These are phyloP conservation scores for Megalops atlanticus DNA, from an alignment of 2,113 vertebrate genomes.

Conservation along the genomic window DNA sequence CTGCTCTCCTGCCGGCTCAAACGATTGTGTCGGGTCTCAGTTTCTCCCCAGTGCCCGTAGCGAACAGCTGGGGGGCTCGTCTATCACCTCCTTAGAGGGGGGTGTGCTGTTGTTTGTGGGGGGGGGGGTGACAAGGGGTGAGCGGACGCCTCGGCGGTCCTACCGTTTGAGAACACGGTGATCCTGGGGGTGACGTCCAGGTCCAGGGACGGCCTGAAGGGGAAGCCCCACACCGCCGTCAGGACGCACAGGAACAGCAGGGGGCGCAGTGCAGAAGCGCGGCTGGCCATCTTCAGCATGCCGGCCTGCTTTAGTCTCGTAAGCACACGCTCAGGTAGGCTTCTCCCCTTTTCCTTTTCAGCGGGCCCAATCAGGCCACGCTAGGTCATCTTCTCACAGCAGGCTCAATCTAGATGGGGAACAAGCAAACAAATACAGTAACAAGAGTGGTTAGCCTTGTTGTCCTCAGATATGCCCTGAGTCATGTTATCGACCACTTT, in stretches of 20 bases:
- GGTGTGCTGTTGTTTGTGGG: no score
- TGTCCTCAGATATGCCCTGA: neutral
- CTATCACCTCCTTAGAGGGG: no score
- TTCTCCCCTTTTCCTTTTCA: neutral
- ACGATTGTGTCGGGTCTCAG: no score
- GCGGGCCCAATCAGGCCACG: no score
- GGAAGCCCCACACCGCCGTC: constrained; percentile 61
- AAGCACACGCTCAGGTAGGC: neutral
- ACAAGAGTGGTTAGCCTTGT: neutral
- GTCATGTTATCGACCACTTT: neutral
- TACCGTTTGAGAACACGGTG: constrained; percentile 68
- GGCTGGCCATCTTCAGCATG: constrained; percentile 50
- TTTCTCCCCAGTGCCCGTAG: no score
- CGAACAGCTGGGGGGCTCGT: no score
- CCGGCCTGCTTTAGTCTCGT: neutral
- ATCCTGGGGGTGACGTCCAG: constrained; percentile 70
- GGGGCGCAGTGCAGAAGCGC: constrained; percentile 26
- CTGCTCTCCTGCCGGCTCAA: no score
- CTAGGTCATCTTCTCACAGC: constrained; percentile 1
- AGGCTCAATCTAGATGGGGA: neutral
- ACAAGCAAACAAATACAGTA: neutral
- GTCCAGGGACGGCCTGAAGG: constrained; percentile 69
- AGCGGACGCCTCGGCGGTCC: constrained; percentile 2
- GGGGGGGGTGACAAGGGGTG: neutral
- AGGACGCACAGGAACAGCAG: constrained; percentile 46